Base-by-base conservation (phyloP, 2,113 vertebrate genomes). In the Cariama cristata region DNA sequence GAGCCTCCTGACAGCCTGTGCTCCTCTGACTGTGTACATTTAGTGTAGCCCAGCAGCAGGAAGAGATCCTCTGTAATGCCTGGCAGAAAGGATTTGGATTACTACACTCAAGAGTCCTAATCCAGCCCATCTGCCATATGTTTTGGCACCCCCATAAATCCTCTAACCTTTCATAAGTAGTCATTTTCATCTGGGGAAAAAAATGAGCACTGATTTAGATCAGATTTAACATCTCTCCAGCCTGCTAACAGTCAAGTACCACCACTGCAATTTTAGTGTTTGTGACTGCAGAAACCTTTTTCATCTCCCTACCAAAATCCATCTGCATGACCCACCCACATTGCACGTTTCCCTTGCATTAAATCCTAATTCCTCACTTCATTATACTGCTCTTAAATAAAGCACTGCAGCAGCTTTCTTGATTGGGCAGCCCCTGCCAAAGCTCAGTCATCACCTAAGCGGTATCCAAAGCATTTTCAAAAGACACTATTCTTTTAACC, bases 121-220 rank as follows among this genome's bases (percentile, higher is more conserved):
- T 95, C 95, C 86, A 95, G 66, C 71, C 86, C 86, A 97, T 95
- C 68, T 97, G 87, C 55, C 94, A 91, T 88, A 93, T 53, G 88
- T 84, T 97, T 94, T 97, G 84, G 89, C 73, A 96, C 79, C 44
- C 55, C 88, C 86, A 91, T 97, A 97, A 97, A 96, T 96, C 93
- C 88, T 94, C 88, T 86, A 96, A 76, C 80, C 86, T 96, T 96
- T 91, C 75, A 30, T 84, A 96, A 97, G 87, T 50, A 96, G 93
- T 67, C 81, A 81, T 97, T 94, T 96, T 92, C 77, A 95, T 95
- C 75, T 79, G 62, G 77, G 60, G 87, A 56, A 88, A 93, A 96
- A 96, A 97, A 91, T 40, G 55, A 49, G 94, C 38, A 80, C 42
- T 77, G 75, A 80, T 71, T 88, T 66, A 56, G 73, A 96, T 96